These are phyloP conservation scores for Hystrix cristata DNA, from an alignment of 2,113 vertebrate genomes.

Conservation along the genomic window DNA sequence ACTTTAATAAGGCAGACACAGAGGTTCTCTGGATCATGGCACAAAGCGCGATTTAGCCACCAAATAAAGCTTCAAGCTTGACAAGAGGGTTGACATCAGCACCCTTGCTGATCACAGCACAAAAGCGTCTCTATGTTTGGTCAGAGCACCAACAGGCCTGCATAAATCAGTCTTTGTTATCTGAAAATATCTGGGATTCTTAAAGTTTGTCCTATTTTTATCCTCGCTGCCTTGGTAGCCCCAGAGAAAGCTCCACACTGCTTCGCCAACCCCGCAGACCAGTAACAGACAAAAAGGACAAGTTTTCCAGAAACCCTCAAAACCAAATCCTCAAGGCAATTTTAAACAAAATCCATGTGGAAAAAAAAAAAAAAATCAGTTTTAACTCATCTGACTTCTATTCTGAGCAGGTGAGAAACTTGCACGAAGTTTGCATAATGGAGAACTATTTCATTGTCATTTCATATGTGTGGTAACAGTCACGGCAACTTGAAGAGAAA, in stretches of 20 bases:
- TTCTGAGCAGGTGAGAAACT: neutral
- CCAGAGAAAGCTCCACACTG: conserved; percentile 70
- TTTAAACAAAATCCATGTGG: neutral
- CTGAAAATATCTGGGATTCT: conserved; percentile 94
- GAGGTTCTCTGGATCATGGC: conserved; percentile 90
- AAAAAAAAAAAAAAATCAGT: neutral
- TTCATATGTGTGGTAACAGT: neutral
- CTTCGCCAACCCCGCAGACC: conserved; percentile 59
- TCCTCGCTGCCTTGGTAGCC: conserved; percentile 81
- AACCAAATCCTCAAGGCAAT: conserved; percentile 21
- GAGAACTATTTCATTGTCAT: neutral
- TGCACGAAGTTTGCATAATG: neutral
- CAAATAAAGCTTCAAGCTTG: conserved; percentile 90
- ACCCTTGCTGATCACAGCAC: conserved; percentile 90
- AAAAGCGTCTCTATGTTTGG: conserved; percentile 91
- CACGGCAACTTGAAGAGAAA: neutral
- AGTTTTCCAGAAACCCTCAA: conserved; percentile 61
- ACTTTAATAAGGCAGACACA: conserved; percentile 90
- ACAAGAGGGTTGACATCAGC: conserved; percentile 91
- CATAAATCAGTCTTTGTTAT: conserved; percentile 93
- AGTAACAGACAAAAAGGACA: neutral
- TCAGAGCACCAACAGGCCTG: conserved; percentile 86
- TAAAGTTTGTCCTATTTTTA: conserved; percentile 93
- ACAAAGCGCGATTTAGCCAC: conserved; percentile 93
- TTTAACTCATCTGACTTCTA: neutral